Percentiles rank a stretch among this genome's conserved stretches.
Conservation (phyloP, 2,113 vertebrate species). For the Coptodon bakossiorum region DNA sequence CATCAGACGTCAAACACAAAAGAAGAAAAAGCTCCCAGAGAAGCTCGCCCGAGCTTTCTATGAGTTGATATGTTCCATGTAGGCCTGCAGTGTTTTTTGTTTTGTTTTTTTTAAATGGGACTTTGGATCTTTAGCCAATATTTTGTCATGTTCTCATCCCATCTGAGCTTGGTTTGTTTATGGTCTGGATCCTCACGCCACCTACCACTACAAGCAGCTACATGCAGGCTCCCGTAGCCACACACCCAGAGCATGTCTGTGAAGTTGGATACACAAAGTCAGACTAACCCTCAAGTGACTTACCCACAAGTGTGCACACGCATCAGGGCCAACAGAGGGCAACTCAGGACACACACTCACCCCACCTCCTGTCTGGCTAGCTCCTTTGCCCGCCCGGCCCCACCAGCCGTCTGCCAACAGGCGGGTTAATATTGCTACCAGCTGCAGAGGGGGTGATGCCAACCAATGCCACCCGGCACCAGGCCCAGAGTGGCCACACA, state of each 20-base stretch:
- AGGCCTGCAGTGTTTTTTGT: neutral
- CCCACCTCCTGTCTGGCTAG: slow-evolving; percentile 15
- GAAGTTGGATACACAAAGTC: neutral
- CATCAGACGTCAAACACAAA: neutral
- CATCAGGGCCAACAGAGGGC: slow-evolving; percentile 22
- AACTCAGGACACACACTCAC: slow-evolving; percentile 31
- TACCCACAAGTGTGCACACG: neutral
- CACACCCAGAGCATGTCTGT: neutral
- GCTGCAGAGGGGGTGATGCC: slow-evolving; percentile 49
- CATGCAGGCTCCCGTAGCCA: neutral
- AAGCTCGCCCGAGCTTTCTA: neutral
- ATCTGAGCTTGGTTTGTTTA: slow-evolving; percentile 1
- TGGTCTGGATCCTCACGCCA: neutral
- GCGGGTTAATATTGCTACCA: slow-evolving; percentile 62
- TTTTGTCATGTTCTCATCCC: slow-evolving; percentile 23
- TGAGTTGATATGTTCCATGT: neutral
- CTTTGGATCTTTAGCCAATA: neutral
- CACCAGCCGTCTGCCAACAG: slow-evolving; percentile 40
- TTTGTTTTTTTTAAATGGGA: neutral
- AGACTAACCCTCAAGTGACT: slow-evolving; percentile 14
- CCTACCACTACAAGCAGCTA: slow-evolving; percentile 9
- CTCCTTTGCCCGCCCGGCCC: slow-evolving; percentile 1
- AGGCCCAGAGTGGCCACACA: slow-evolving; percentile 45
- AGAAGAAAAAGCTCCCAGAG: neutral
- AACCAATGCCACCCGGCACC: slow-evolving; percentile 43